Base-by-base conservation (phyloP, 1,140 invertebrate genomes). In the Chironomus striatipennis region DNA sequence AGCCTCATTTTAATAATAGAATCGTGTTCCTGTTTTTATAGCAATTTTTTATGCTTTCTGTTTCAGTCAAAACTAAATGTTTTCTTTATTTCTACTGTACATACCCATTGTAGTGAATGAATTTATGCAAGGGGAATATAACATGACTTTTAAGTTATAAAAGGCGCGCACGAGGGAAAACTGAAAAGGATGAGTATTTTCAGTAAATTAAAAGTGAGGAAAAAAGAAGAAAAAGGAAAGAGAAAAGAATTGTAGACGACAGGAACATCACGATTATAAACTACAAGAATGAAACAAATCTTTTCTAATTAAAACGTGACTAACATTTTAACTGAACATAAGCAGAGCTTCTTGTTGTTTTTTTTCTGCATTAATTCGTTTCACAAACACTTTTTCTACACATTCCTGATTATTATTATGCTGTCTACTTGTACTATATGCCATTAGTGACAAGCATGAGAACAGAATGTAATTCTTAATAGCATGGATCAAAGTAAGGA, bases 261-360 rank as follows among this genome's bases (percentile, higher is more conserved):
- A 17, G 18, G 15, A 20, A 17, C 65, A 57, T 70, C 65, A 17
- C 18, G 65, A 70, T 70, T 70, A 70, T 70, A 70, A 70, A 70
- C 65, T 20, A 70, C 65, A 20, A 70, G 18, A 9, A 70, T 18
- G 18, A 70, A 70, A 70, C 65, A 70, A 70, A 70, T 70, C 65
- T 70, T 70, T 70, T 70, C 65, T 70, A 70, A 70, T 70, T 70
- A 70, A 70, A 70, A 70, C 65, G 65, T 70, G 65, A 70, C 65
- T 70, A 21, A 70, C 65, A 70, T 70, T 70, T 70, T 18, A 70
- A 20, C 20, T n/a, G n/a, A 10, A 18, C 17, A 70, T 21, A 10
- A 20, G 7, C 18, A 20, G 24, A 2, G 24, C 5, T 34, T 34
- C 24, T 34, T 34, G 24, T 34, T 34, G 24, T 34, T 34, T 34